Conservation (phyloP, 2,797 vertebrate species). For the Danio choprae region DNA sequence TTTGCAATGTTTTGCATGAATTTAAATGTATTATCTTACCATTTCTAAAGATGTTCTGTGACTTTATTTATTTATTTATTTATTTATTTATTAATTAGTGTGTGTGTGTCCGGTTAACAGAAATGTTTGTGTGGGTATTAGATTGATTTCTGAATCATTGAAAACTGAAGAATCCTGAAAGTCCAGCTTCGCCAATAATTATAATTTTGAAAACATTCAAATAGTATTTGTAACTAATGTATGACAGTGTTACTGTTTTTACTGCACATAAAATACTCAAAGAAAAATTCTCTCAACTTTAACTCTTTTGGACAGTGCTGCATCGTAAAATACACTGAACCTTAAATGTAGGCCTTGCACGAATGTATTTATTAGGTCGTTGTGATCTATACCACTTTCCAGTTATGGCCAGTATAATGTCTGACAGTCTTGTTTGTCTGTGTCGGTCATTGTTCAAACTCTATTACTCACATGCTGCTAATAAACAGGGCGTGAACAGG, state of each 20-base stretch:
- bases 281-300: neutral
- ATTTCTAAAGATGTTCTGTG: too few species aligned
- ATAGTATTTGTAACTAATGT: too few species aligned
- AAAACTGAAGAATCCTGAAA: too few species aligned
- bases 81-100: too few species aligned
- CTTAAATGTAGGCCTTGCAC: neutral
- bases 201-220: too few species aligned
- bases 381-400: neutral
- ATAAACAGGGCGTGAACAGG: constrained; percentile 1
- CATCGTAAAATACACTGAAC: neutral
- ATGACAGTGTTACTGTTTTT: neutral
- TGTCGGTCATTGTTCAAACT: neutral
- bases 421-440: neutral
- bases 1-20: too few species aligned
- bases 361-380: neutral
- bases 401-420: neutral
- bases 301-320: neutral
- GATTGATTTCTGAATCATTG: too few species aligned
- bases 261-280: neutral
- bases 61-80: too few species aligned
- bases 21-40: too few species aligned
- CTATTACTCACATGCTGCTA: neutral
- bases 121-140: too few species aligned
- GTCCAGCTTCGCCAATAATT: too few species aligned
- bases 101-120: too few species aligned